phyloP scores from a whole-genome alignment of 2,113 vertebrate genomes.

The Aleadryas rufinucha region DNA sequence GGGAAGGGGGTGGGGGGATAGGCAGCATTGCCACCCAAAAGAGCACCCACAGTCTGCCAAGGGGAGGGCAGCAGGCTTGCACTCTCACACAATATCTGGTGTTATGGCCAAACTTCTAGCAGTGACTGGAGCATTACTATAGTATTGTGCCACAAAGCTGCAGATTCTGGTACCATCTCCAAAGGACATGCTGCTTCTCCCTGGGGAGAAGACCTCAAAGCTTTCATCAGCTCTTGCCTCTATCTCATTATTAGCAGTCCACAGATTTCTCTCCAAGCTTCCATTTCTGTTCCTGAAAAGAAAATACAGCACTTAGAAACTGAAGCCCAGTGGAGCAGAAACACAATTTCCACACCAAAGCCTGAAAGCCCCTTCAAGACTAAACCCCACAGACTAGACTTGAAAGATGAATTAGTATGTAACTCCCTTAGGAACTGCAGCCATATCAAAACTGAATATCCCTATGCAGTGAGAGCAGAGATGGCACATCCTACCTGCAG shows the following conservation, averaged over 20 bases:
- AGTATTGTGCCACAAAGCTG: neutral
- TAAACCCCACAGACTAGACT: neutral
- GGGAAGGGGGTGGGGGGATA: neutral
- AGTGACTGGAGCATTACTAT: neutral
- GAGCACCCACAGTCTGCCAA: neutral
- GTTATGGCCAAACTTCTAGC: neutral
- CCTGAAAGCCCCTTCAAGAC: neutral
- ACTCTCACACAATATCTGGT: neutral
- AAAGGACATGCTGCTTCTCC: neutral
- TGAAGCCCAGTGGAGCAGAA: neutral
- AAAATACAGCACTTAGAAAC: neutral
- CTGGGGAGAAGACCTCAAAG: neutral
- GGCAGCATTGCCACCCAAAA: neutral
- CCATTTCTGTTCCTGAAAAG: slow-evolving; percentile 2
- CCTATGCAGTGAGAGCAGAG: neutral
- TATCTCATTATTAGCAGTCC: neutral
- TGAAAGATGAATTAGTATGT: neutral
- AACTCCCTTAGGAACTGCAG: neutral
- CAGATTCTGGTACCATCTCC: neutral
- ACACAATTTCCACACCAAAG: neutral
- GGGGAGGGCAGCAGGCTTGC: neutral
- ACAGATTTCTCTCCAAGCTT: neutral
- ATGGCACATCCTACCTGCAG: fast-evolving
- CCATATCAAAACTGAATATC: fast-evolving
- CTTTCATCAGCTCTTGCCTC: neutral